Evolutionary conservation across 2,113 vertebrate species (phyloP), one percentile per base, ranked within the genome.

Genomic region (Malurus melanocephalus): DNA sequence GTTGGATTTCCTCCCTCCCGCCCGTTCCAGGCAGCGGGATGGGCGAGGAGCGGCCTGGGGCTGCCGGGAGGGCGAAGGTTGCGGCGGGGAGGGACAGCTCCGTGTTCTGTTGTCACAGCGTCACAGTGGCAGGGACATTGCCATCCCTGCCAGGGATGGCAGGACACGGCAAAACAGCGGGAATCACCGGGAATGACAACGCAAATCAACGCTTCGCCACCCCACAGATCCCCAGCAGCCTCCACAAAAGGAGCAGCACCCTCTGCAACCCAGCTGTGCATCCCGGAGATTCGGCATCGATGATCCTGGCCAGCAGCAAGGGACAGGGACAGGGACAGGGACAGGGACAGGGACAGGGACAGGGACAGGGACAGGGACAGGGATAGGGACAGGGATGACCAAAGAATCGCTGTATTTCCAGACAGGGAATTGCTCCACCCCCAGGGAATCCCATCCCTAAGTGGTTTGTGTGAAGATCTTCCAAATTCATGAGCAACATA

Each of bases 241-340:
- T 13, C 53, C 68, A 65, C 55, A 43, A 16, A 43, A 15, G 42
- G 16, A 1, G 46, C 68, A 28, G 62, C 33, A 8, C 21, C 42
- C 42, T 51, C 76, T 48, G 67, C 77, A 20, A 7, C 1, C 48
- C 60, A 23, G 3, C 13, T 0, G 7, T 7, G 66, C 48, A 56
- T 38, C 48, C 65, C 2, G 3, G 61, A 16, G 33, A 8, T 4
- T 21, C 0, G 0, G 28, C 35, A n/a, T 3, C 3, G 0, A 15
- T 33, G 9, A 6, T 17, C 56, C 66, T 18, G 2, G 7, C 0
- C 76, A 33, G 51, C 75, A 55, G 59, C 20, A 7, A 59, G 53
- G 3, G 38, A 22, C 46, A 35, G 65, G 38, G 35, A 35, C 35
- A 35, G 35, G 35, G 35, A 35, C 35, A 35, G 35, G 33, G 26